A percentile compares a stretch with the other conserved stretches of the same genome.
Evolutionary conservation across 2,113 vertebrate genomes (phyloP).

Genomic region (Phoenicopterus ruber): DNA sequence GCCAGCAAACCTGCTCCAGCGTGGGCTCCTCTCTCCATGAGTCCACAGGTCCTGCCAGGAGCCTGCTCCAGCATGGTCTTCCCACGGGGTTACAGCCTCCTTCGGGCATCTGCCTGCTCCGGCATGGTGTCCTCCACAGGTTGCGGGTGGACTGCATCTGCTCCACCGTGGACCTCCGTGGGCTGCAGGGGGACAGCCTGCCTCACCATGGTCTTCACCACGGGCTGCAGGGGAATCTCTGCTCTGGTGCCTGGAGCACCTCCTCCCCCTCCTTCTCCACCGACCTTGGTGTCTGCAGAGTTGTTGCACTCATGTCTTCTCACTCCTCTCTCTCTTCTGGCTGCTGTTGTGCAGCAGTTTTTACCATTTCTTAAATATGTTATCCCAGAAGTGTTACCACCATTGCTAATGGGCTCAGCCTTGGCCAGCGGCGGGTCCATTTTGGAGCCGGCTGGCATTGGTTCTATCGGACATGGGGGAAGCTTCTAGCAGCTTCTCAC

Average conservation of each 20-base stretch:
- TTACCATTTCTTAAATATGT: not conserved
- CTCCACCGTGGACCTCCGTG: not conserved
- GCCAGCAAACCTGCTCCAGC: not conserved
- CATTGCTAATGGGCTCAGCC: rapidly evolving
- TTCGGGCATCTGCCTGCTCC: not conserved
- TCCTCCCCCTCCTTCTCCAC: not conserved
- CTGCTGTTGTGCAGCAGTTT: not conserved
- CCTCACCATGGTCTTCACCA: not conserved
- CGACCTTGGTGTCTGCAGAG: not conserved
- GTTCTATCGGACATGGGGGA: not conserved
- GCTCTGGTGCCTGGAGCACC: not conserved
- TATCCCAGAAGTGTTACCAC: not conserved
- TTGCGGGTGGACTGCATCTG: too few species aligned
- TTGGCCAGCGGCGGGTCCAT: not conserved
- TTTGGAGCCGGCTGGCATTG: not conserved
- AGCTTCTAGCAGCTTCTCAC: not conserved
- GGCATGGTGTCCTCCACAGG: not conserved
- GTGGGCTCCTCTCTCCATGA: not conserved
- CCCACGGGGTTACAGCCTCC: not conserved
- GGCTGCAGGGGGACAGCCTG: too few species aligned
- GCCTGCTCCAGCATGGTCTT: too few species aligned
- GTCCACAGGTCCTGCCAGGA: not conserved
- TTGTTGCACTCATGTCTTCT: not conserved
- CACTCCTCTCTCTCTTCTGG: not conserved
- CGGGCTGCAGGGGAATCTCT: not conserved